A percentile compares a stretch with the other conserved stretches of the same genome.
Conservation (phyloP, 2,888 invertebrate genomes). For the Pandemis cinnamomeana region DNA sequence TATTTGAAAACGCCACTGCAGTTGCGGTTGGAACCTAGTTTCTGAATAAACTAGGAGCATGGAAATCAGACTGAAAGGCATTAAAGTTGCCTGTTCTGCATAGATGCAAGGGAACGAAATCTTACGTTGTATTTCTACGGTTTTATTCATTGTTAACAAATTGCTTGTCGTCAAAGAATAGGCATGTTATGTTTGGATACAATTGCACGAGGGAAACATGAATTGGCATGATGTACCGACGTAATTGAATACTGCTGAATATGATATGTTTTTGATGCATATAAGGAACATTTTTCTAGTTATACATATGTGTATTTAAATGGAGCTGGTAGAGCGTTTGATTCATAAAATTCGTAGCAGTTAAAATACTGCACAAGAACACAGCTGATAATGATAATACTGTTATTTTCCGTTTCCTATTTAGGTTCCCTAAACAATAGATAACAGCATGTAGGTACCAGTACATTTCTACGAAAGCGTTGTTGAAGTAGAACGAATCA, state of each 20-base stretch:
- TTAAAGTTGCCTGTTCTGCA: constrained; percentile 21
- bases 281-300: neutral
- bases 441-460: neutral
- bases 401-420: neutral
- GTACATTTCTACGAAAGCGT: constrained; percentile 54
- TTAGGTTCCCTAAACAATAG: neutral
- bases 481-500: constrained; percentile 56
- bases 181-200: neutral
- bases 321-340: too few species aligned
- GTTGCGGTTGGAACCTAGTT: constrained; percentile 37
- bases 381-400: neutral
- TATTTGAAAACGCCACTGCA: constrained; percentile 36
- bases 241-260: constrained; percentile 1
- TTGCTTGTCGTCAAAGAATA: constrained; percentile 7
- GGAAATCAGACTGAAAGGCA: constrained; percentile 36
- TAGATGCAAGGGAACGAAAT: neutral
- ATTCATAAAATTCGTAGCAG: too few species aligned
- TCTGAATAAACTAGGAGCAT: constrained; percentile 39
- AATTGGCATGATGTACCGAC: neutral
- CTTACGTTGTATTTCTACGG: constrained; percentile 11
- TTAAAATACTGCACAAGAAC: neutral
- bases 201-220: neutral
- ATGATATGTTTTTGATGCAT: neutral
- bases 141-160: constrained; percentile 20
- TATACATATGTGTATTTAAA: too few species aligned